A percentile compares a stretch with the other conserved stretches of the same genome.
Conservation (phyloP, 2,888 invertebrate species). For the Gordius sp. region DNA sequence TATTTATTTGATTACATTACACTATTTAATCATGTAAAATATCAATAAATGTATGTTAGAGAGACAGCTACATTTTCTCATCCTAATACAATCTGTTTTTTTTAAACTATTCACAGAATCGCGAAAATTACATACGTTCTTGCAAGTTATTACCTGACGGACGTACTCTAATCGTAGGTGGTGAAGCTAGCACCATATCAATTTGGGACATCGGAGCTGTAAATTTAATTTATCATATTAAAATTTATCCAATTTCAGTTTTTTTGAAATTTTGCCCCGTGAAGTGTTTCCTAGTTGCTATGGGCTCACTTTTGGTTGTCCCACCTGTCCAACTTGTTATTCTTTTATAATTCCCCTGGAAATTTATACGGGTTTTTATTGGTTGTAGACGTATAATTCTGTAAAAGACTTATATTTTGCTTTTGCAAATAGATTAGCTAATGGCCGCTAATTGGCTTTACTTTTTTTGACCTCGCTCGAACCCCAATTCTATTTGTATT, state of each 20-base stretch:
- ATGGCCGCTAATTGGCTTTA: too few species aligned
- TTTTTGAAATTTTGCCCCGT: background rate
- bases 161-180: conserved; percentile 72
- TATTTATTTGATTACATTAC: conserved; percentile 8
- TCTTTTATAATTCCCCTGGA: too few species aligned
- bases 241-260: background rate
- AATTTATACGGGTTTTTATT: too few species aligned
- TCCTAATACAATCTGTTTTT: background rate
- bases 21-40: background rate
- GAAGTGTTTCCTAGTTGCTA: background rate
- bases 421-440: too few species aligned
- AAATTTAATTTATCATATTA: background rate
- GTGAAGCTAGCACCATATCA: conserved; percentile 72
- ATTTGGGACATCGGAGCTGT: conserved; percentile 53
- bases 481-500: too few species aligned
- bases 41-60: background rate
- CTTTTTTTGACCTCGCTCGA: too few species aligned
- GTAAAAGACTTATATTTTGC: too few species aligned
- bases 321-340: too few species aligned
- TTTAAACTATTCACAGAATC: conserved; percentile 38
- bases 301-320: too few species aligned
- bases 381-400: too few species aligned
- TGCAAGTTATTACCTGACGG: conserved; percentile 80
- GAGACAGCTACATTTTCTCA: background rate
- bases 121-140: conserved; percentile 81